Base-by-base conservation (phyloP, 2,797 vertebrate species). In the Spinus pinus region DNA sequence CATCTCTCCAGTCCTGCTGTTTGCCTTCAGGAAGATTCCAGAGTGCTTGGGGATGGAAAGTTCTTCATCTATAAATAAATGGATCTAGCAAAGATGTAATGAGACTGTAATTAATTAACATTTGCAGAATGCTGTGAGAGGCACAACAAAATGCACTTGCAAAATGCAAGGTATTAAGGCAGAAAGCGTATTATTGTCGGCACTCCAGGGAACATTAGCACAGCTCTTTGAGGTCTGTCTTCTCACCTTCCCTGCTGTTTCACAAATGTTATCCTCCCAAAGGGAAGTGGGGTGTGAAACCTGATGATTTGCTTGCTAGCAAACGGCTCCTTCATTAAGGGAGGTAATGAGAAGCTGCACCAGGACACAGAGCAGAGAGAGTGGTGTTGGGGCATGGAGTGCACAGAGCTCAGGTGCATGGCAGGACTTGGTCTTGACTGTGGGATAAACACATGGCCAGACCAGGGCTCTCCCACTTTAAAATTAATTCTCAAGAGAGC, bases 101-200 rank as follows among this genome's bases (percentile, higher is more conserved):
- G 81, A 95, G 82, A 22, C 74, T 35, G 79, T 84, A 95, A 96
- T 95, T 96, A 97, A 95, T 94, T 94, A 95, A 79, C 1, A 23
- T 65, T 83, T 49, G 66, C 75, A 37, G 88, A 91, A 73, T 14
- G 27, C 81, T 27, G 1, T 24, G 54, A 88, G 86, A 93, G 60
- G 53, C n/a, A 19, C 69, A 37, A n/a, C 2, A n/a, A 62, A 85
- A 82, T 19, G 53, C 2, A 5, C 50, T 81, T 51, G 15, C 42
- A 37, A 94, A 94, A 67, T 3, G 41, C 39, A 3, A 72, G 51
- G 70, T 86, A 90, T 85, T 81, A 25, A 92, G 79, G 60, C n/a
- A 64, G 71, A 88, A 65, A 79, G 77, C 1, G 41, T 93, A 65
- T 93, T 93, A 80, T 93, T 88, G 51, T 92, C 95, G 89, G 90